These are phyloP conservation scores for Sycophila sp. DNA, from an alignment of 1,140 invertebrate genomes.

Conservation along the genomic window DNA sequence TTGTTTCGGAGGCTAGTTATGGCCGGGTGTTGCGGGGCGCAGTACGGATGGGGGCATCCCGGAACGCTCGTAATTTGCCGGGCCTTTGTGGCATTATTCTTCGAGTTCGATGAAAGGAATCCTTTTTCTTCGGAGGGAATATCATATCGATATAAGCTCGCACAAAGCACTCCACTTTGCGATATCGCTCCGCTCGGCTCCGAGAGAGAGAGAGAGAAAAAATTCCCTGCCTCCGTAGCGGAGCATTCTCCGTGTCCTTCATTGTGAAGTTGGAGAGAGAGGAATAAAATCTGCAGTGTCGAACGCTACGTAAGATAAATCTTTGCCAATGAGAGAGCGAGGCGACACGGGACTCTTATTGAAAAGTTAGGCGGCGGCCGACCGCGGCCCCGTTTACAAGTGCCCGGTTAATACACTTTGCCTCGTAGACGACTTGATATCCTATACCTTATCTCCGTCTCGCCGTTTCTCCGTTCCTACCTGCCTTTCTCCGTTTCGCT, in stretches of 20 bases:
- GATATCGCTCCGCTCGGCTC: neutral
- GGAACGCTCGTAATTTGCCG: conserved; percentile 1
- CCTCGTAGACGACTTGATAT: neutral
- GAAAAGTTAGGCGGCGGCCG: neutral
- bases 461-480: neutral
- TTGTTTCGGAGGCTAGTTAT: too few relatives aligned
- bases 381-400: neutral
- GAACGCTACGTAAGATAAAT: conserved; percentile 20
- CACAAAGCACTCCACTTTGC: neutral
- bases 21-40: too few relatives aligned
- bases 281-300: conserved; percentile 25
- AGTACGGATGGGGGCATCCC: neutral
- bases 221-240: conserved; percentile 6
- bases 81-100: conserved; percentile 27
- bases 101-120: neutral
- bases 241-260: conserved; percentile 6
- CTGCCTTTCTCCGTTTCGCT: too few relatives aligned
- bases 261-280: neutral
- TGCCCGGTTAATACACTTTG: neutral
- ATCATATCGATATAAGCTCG: conserved; percentile 22
- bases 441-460: neutral
- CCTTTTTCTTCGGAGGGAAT: conserved; percentile 14
- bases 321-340: conserved; percentile 6
- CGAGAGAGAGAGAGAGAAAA: conserved; percentile 5
- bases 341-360: neutral